Evolutionary conservation across 2,888 invertebrate genomes (phyloP), one percentile per base, ranked within the genome.

Genomic region (Phragmatobia fuliginosa): DNA sequence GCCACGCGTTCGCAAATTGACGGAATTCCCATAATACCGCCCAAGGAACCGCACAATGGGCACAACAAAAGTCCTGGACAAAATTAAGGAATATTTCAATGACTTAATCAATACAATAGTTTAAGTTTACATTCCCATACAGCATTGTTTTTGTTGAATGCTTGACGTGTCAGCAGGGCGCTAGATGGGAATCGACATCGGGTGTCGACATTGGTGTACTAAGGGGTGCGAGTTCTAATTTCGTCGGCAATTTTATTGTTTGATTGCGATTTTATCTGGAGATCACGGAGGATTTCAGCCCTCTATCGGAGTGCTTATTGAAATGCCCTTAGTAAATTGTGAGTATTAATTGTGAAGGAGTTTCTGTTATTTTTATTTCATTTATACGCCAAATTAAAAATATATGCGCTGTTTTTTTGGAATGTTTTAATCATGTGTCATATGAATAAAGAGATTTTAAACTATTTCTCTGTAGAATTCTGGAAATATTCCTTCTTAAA

Each of bases 61-160:
- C 1, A 70, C 74, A 75, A 91, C 91, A 92, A 91, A 79, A 79
- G 79, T 75, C 82, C 81, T 76, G 88, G 88, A 89, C 89, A 87
- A 87, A 92, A 90, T 91, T 90, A 90, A 88, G 83, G 87, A 85
- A 89, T 86, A 93, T 92, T 93, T 93, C 90, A 90, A 91, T 92
- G 92, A 92, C 86, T 94, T 93, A 94, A 94, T 95, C 94, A 95
- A 95, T 94, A 95, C 91, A 94, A 93, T 92, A 88, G 85, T 87
- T 85, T 75, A 77, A 85, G 87, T 90, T 91, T 87, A 89, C 91
- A 94, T 94, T 93, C 94, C 92, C 91, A 93, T 94, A 93, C 87
- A 80, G 86, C 83, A 89, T 93, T 94, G 93, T 94, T 94, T 94
- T 92, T 92, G 85, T 77, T 90, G 88, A 90, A 90, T 86, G 83